These are phyloP conservation scores for Elegia similella DNA, from an alignment of 2,888 invertebrate genomes.

Conservation along the genomic window DNA sequence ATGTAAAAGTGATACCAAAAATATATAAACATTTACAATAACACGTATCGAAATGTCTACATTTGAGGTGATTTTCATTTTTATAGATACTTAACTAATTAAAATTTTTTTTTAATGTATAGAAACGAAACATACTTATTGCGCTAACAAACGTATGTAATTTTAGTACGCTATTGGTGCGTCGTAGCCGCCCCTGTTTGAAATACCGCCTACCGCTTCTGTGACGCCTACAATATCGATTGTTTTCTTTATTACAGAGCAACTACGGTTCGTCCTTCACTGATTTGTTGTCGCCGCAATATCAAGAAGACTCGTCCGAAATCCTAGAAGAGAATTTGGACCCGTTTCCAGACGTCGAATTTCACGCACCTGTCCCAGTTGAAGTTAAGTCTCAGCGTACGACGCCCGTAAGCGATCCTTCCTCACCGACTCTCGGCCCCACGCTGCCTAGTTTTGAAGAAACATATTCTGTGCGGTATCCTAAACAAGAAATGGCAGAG, in stretches of 20 bases:
- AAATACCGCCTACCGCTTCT: constrained; percentile 62
- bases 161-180: constrained; percentile 56
- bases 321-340: constrained; percentile 87
- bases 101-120: background rate
- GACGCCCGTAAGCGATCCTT: constrained; percentile 69
- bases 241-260: constrained; percentile 83
- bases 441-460: constrained; percentile 94
- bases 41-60: no score
- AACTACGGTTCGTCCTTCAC: constrained; percentile 90
- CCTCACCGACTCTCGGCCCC: constrained; percentile 77
- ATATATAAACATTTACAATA: no score
- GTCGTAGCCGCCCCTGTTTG: constrained; percentile 58
- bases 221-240: constrained; percentile 69
- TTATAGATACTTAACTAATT: no score
- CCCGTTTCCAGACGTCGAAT: constrained; percentile 87
- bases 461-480: constrained; percentile 90
- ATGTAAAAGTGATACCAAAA: no score
- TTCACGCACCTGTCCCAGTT: constrained; percentile 69
- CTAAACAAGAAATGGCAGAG: constrained; percentile 83
- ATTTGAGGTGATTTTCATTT: background rate
- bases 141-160: constrained; percentile 2
- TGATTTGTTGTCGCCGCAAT: constrained; percentile 88
- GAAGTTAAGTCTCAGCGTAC: constrained; percentile 68
- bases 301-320: constrained; percentile 86
- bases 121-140: background rate